Base-by-base conservation (phyloP, 2,113 vertebrate species). In the Petaurus breviceps region DNA sequence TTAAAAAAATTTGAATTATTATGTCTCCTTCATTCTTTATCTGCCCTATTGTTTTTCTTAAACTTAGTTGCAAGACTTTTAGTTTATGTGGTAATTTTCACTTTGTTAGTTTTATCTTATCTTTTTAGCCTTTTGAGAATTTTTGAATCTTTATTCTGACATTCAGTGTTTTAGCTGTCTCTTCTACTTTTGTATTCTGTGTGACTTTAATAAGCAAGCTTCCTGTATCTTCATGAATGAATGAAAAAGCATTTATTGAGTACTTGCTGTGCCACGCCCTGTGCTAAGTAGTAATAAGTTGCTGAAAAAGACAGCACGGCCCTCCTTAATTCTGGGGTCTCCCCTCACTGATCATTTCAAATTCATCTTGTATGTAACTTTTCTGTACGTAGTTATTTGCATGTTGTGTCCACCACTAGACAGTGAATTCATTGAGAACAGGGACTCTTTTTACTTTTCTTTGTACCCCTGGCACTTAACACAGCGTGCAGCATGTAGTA, bases 61-160 rank as follows among this genome's bases (percentile, higher is more conserved):
- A 61, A 61, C 49, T 54, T 92, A 57, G 10, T 61, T 49, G 26
- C 49, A 8, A 25, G 23, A 77, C 57, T 61, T 61, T 23, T 77
- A 22, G 51, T 77, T 92, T 77, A n/a, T 92, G 31, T 92, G 92
- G 49, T 77, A 51, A 61, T 0, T 96, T 95, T 97, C 53, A 92
- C 94, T 46, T 93, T 93, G 23, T 54, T 96, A 25, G 89, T 91
- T 96, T 97, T 94, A 57, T 93, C 25, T 46, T 43, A 26, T 92
- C 28, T 95, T 95, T 77, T 19, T 2, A 94, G 46, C 46, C 46
- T 77, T 77, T 77, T n/a, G 46, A 95, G 50, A n/a, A 37, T 92
- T 37, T 89, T 51, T 90, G 61, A 91, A 93, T 94, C 95, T 95
- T 91, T 51, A 53, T 57, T 91, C 92, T 90, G 12, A 90, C 51